Conservation (phyloP, 2,797 vertebrate genomes). For the Clarias laeviceps region DNA sequence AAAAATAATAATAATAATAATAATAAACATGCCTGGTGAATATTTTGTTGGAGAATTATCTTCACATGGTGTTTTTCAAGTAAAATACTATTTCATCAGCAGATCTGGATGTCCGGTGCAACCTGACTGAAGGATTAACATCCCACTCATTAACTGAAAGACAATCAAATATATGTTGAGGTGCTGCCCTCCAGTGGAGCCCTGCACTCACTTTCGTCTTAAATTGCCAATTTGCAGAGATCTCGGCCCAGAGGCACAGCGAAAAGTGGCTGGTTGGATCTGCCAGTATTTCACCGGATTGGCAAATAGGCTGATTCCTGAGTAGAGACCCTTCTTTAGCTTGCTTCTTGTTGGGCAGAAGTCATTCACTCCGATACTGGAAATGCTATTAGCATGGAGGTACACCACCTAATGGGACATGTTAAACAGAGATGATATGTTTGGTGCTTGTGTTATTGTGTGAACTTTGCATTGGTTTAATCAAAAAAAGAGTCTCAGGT, state of each 20-base stretch:
- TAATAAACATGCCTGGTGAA: not conserved
- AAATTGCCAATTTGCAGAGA: constrained; percentile 93
- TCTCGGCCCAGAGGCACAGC: constrained; percentile 85
- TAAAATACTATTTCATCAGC: constrained; percentile 41
- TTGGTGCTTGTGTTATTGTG: not conserved
- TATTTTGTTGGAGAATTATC: constrained; percentile 17
- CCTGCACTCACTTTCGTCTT: constrained; percentile 72
- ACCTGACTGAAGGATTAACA: constrained; percentile 3
- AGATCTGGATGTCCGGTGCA: constrained; percentile 24
- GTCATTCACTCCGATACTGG: constrained; percentile 89
- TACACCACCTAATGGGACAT: constrained; percentile 83
- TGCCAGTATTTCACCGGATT: constrained; percentile 96
- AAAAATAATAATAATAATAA: too few relatives aligned
- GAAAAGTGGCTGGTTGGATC: constrained; percentile 90
- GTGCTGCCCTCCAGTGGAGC: constrained; percentile 48
- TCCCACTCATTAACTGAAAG: constrained; percentile 16
- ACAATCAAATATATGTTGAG: constrained; percentile 31
- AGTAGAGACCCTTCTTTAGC: constrained; percentile 88
- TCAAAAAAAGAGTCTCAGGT: not conserved
- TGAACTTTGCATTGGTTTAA: not conserved
- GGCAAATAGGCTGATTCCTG: constrained; percentile 92
- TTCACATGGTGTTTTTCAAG: constrained; percentile 43
- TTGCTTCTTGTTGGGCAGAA: constrained; percentile 83
- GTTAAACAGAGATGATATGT: not conserved
- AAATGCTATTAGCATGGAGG: constrained; percentile 92